Percentiles rank a stretch among this genome's conserved stretches.
Evolutionary conservation across 2,113 vertebrate genomes (phyloP).

Genomic region (Cephalopholis sonnerati): DNA sequence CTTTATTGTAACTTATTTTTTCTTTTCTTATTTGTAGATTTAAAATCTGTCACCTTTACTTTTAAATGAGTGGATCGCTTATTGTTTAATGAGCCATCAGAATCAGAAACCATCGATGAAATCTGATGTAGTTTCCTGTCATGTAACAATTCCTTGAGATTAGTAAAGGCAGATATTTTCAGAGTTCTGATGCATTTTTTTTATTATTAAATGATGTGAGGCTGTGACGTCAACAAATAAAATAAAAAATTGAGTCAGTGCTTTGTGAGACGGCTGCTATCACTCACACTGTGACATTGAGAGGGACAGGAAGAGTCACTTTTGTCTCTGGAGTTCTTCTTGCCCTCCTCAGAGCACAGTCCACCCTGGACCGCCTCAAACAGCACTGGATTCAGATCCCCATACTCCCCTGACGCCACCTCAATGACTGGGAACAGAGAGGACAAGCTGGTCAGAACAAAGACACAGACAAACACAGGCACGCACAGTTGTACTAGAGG

Average conservation of each 20-base stretch:
- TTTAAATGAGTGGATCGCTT: not conserved
- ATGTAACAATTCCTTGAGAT: not conserved
- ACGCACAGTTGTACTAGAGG: not conserved
- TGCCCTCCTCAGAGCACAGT: conserved; percentile 90
- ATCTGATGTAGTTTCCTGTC: not conserved
- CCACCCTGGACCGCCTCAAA: conserved; percentile 96
- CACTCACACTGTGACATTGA: conserved; percentile 88
- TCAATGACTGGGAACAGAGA: conserved; percentile 90
- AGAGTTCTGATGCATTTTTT: not conserved
- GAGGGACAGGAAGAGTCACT: conserved; percentile 86
- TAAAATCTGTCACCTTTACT: not conserved
- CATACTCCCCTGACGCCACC: conserved; percentile 97
- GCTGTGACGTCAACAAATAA: not conserved
- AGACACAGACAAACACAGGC: conserved; percentile 16
- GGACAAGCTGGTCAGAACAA: conserved; percentile 30
- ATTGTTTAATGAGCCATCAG: not conserved
- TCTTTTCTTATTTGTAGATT: not conserved
- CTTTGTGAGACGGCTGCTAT: not conserved
- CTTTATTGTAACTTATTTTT: not conserved
- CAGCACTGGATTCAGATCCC: conserved; percentile 95
- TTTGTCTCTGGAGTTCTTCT: conserved; percentile 92
- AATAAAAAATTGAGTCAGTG: not conserved
- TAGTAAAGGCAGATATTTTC: not conserved
- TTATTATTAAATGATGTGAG: not conserved
- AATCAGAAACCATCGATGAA: not conserved